phyloP scores from a whole-genome alignment of 2,888 invertebrate species.

The Incurvaria masculella region DNA sequence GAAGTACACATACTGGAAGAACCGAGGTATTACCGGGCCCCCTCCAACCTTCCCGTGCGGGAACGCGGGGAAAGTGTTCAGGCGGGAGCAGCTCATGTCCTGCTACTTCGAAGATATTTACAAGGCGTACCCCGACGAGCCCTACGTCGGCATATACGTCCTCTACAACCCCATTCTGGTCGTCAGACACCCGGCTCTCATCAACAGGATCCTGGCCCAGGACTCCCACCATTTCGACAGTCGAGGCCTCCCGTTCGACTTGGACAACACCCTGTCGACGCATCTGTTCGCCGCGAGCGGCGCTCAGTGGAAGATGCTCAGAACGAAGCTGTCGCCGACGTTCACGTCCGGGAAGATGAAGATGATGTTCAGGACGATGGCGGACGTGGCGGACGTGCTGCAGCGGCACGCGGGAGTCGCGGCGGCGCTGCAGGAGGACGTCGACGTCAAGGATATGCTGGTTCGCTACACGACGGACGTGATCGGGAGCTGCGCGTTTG shows the following conservation, averaged over 20 bases:
- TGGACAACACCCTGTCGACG: conserved; percentile 32
- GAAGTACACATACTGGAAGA: conserved; percentile 13
- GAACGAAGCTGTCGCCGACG: conserved; percentile 45
- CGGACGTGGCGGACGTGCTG: conserved; percentile 37
- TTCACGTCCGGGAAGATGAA: conserved; percentile 52
- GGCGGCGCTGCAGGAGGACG: conserved; percentile 28
- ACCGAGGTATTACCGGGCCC: conserved; percentile 11
- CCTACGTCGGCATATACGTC: conserved; percentile 45
- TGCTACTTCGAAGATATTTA: conserved; percentile 14
- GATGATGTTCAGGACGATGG: conserved; percentile 46
- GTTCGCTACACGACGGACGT: conserved; percentile 44
- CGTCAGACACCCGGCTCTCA: conserved; percentile 47
- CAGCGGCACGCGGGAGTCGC: conserved; percentile 27
- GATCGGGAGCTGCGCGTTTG: conserved; percentile 48
- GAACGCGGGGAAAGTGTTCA: conserved; percentile 10
- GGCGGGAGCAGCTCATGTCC: conserved; percentile 11
- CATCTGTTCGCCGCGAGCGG: conserved; percentile 49
- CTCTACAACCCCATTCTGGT: conserved; percentile 45
- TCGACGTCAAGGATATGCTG: conserved; percentile 33
- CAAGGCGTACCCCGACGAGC: conserved; percentile 7
- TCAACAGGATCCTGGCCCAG: conserved; percentile 41
- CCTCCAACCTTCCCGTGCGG: conserved; percentile 10
- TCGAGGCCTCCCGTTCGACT: conserved; percentile 31
- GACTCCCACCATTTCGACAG: conserved; percentile 56
- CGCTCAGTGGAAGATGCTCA: conserved; percentile 46